These are phyloP conservation scores for Cataglyphis albicans DNA, from an alignment of 2,888 invertebrate species.

Conservation along the genomic window DNA sequence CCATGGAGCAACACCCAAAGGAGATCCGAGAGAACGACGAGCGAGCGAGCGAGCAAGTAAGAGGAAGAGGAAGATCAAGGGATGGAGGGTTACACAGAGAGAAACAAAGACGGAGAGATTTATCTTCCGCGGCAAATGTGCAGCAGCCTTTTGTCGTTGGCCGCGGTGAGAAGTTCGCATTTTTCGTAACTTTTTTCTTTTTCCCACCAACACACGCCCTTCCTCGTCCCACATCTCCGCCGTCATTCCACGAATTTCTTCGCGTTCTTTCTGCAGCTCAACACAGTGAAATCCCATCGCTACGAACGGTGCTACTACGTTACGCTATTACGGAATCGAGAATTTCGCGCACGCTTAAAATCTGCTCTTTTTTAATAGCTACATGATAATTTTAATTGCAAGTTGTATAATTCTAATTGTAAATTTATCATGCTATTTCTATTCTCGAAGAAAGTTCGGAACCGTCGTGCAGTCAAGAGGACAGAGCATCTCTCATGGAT, in stretches of 20 bases:
- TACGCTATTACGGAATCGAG: conserved; percentile 27
- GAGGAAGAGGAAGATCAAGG: conserved; percentile 39
- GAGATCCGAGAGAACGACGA: conserved; percentile 19
- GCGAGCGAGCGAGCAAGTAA: conserved; percentile 16
- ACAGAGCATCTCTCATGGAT: neutral
- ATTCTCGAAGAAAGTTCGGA: neutral
- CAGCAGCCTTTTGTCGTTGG: conserved; percentile 82
- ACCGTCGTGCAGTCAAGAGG: neutral
- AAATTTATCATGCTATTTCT: neutral
- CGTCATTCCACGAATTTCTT: conserved; percentile 45
- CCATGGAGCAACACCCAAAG: conserved; percentile 45
- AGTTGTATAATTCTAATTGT: neutral
- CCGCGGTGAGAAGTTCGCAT: conserved; percentile 77
- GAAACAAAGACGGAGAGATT: conserved; percentile 83
- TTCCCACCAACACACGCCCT: conserved; percentile 59
- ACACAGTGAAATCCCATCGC: neutral
- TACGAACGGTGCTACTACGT: conserved; percentile 6
- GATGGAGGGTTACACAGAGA: conserved; percentile 20
- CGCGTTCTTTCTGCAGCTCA: conserved; percentile 33
- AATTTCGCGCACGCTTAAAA: neutral
- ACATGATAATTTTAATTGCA: neutral
- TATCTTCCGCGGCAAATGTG: conserved; percentile 77
- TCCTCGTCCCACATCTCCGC: neutral
- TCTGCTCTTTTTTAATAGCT: neutral
- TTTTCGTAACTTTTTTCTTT: conserved; percentile 66